phyloP scores from a whole-genome alignment of 1,140 invertebrate genomes.

The Chrysoperla carnea region DNA sequence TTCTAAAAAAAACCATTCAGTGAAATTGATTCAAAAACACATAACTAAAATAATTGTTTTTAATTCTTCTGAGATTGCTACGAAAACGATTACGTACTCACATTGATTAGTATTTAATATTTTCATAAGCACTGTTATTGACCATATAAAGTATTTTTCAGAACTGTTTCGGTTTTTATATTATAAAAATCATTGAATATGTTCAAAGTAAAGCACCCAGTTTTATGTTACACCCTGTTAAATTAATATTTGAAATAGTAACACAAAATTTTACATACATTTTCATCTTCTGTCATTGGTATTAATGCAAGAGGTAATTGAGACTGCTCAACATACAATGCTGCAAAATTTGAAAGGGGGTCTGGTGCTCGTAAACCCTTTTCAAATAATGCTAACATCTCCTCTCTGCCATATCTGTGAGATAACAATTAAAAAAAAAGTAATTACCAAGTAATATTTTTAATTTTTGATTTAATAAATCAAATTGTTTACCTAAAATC shows the following conservation, averaged over 20 bases:
- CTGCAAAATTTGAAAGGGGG: constrained; percentile 39
- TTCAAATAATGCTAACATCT: constrained; percentile 72
- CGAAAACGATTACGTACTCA: too few species aligned
- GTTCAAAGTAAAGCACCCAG: too few species aligned
- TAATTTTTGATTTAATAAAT: neutral
- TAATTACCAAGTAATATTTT: neutral
- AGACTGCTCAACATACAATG: constrained; percentile 53
- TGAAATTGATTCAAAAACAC: too few species aligned
- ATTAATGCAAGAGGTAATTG: constrained; percentile 59
- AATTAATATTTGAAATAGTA: too few species aligned
- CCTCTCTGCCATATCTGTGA: constrained; percentile 60
- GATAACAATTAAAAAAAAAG: constrained; percentile 4
- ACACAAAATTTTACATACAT: constrained; percentile 26
- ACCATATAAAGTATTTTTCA: too few species aligned
- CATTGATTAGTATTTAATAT: too few species aligned
- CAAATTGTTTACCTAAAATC: constrained; percentile 33
- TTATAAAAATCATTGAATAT: too few species aligned
- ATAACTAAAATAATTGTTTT: too few species aligned
- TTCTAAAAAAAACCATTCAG: too few species aligned
- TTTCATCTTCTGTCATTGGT: constrained; percentile 65
- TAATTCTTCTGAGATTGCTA: too few species aligned
- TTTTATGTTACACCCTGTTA: neutral
- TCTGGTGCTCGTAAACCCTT: constrained; percentile 43
- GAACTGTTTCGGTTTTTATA: too few species aligned
- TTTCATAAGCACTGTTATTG: too few species aligned